Evolutionary conservation across 2,113 vertebrate genomes (phyloP), one percentile per base, ranked within the genome.

Genomic region (Cheirogaleus medius): DNA sequence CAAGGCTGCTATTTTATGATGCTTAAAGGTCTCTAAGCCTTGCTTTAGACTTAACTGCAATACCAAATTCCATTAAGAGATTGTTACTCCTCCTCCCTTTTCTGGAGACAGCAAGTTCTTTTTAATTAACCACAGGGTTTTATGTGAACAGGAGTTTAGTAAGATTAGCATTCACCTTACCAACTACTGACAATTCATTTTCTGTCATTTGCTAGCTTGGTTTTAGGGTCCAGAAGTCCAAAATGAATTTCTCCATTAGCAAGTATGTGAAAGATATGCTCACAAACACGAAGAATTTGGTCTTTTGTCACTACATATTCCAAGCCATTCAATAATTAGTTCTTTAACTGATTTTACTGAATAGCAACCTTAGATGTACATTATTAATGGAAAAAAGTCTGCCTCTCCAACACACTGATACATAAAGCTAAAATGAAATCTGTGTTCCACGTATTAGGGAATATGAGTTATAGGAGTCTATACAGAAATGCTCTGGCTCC

Each of bases 401-500:
- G 89, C 96, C 96, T 97, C 94, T 97, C 96, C 71, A 91, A 80
- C 81, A 94, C 56, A 87, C 2, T 74, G 60, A 94, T 86, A 90
- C 23, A 37, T 81, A 54, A 97, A 71, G 54, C 0, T 85, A 85
- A 93, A 97, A 88, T 29, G 83, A 18, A 97, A 90, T 83, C 93
- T 94, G 96, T 58, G 78, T 97, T 93, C 89, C 12, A 96, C 64
- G 80, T 42, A 93, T 93, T 78, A 86, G 37, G 87, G 87, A 92
- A 78, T 86, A 37, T 66, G 86, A 86, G 66, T 94, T 13, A 96
- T 1, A 87, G 91, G 91, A 97, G 94, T 44, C 52, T 96, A 66
- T 44, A n/a, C 83, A 90, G 95, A 98, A 98, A 95, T 64, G 93
- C 77, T 76, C 97, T 82, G 82, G 83, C 90, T 98, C 98, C 97